Evolutionary conservation across 2,113 vertebrate genomes (phyloP).

Genomic region (Petrocephalus zakoni): DNA sequence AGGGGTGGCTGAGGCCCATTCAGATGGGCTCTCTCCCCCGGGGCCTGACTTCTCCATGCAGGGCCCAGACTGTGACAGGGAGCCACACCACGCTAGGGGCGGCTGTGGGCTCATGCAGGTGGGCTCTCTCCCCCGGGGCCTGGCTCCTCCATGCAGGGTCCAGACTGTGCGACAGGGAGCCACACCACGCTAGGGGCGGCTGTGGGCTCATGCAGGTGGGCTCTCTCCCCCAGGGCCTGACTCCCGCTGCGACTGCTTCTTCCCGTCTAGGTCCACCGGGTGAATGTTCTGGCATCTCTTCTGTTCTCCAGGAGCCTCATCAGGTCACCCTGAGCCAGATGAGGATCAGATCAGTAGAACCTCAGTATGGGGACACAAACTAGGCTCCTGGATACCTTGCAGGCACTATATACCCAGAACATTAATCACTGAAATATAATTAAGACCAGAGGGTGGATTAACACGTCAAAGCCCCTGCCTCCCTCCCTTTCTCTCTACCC

Average conservation of each 20-base stretch:
- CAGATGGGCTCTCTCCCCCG: too few relatives aligned
- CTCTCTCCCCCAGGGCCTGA: not conserved
- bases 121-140: too few relatives aligned
- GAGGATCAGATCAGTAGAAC: not conserved
- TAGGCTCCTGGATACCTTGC: not conserved
- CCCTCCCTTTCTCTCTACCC: not conserved
- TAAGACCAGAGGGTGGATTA: slow-evolving; percentile 6
- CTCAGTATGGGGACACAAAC: not conserved
- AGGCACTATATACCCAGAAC: slow-evolving; percentile 14
- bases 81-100: too few relatives aligned
- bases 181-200: not conserved
- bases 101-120: too few relatives aligned
- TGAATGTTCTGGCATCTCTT: not conserved
- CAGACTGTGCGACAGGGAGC: not conserved
- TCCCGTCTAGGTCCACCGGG: not conserved
- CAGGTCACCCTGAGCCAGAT: not conserved
- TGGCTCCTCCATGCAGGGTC: not conserved
- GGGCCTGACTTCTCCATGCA: too few relatives aligned
- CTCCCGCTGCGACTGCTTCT: not conserved
- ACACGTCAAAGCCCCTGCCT: not conserved
- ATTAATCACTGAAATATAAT: slow-evolving; percentile 4
- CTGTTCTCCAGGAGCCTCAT: not conserved
- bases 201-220: too few relatives aligned
- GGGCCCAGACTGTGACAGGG: not conserved
- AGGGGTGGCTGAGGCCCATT: not conserved